Conservation (phyloP, 2,113 vertebrate genomes). For the Cyprinus carpio region DNA sequence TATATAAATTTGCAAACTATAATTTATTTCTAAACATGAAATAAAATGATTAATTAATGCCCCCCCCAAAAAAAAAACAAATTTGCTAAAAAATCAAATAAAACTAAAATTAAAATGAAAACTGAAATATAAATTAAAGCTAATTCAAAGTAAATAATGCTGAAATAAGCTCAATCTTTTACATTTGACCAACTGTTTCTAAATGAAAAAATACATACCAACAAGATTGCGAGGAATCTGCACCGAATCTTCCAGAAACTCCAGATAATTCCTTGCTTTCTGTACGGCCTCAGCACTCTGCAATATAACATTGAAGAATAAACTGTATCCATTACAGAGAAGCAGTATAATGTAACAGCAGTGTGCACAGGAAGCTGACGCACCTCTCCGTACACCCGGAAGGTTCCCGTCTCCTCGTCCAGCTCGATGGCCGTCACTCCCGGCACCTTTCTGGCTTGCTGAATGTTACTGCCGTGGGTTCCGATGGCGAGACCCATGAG, state of each 20-base stretch:
- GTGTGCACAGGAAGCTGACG: not conserved
- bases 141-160: too few relatives aligned
- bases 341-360: not conserved
- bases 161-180: not conserved
- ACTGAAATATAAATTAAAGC: too few relatives aligned
- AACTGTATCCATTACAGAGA: not conserved
- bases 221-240: constrained; percentile 87
- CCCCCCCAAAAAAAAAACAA: too few relatives aligned
- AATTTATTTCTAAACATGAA: too few relatives aligned
- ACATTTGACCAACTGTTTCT: not conserved
- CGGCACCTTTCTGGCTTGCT: constrained; percentile 86
- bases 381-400: constrained; percentile 89
- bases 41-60: too few relatives aligned
- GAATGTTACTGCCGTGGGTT: constrained; percentile 90
- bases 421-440: constrained; percentile 89
- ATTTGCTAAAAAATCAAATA: too few relatives aligned
- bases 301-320: not conserved
- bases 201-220: constrained; percentile 71
- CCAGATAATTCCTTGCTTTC: constrained; percentile 83
- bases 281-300: constrained; percentile 86
- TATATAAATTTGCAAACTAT: too few relatives aligned
- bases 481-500: constrained; percentile 91
- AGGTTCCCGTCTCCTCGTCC: constrained; percentile 87
- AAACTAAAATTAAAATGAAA: too few relatives aligned
- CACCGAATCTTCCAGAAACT: constrained; percentile 89